Evolutionary conservation across 2,113 vertebrate species (phyloP), one percentile per base, ranked within the genome.

Genomic region (Ochotona curzoniae): DNA sequence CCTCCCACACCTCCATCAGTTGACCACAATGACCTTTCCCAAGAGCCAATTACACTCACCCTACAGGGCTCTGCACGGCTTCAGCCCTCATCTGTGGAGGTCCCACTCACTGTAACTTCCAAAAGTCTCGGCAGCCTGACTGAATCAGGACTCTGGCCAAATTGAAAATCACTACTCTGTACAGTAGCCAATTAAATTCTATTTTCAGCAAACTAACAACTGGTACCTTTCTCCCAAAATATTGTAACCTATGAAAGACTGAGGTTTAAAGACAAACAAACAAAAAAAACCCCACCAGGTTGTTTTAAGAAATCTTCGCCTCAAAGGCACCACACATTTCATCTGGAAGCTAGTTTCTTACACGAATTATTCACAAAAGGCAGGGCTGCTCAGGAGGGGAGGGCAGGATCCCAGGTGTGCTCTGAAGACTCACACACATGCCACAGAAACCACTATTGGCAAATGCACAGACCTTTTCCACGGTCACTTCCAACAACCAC

Each of bases 201-300:
- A 61, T 94, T 97, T 97, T 95, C 95, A 89, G 94, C 89, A 81
- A 96, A 95, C 93, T 93, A 96, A 96, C 96, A 94, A 95, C 87
- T 76, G 9, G 3, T 87, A 69, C 78, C 82, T 94, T 78, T 63
- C 54, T 6, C 8, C 3, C 79, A 79, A 82, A 93, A 92, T 87
- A 87, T 4, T 66, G 84, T 85, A 90, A 92, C 95, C 96, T 94
- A 95, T 80, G 61, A 11, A 7, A 57, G 92, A 76, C 93, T 92
- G 90, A 74, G 51, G 15, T 84, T 95, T 61, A 57, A 57, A 15
- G 13, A 57, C 13, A 57, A 57, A 57, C 13, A 57, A 57, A 57
- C 87, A 3, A 49, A n/a, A 60, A 96, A 84, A 4, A 83, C 64
- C 28, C 44, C 73, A 83, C 6, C 21, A 47, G 32, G 74, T 67